phyloP scores from a whole-genome alignment of 2,888 invertebrate species.

The Ochropacha duplaris region DNA sequence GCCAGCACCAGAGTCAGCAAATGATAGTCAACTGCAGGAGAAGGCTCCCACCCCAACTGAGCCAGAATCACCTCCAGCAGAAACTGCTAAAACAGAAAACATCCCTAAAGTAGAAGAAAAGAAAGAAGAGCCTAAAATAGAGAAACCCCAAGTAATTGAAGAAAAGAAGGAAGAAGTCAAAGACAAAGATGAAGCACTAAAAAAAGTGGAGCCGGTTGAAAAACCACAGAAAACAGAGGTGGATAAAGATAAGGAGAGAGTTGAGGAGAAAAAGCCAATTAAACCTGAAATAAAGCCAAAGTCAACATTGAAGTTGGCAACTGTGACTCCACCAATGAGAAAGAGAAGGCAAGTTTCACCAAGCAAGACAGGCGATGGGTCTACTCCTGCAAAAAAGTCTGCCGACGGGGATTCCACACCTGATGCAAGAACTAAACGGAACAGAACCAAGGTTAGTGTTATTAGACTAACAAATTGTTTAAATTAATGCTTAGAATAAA shows the following conservation, averaged over 20 bases:
- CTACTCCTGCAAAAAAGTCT: conserved; percentile 61
- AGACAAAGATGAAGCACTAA: conserved; percentile 36
- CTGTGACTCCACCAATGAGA: conserved; percentile 80
- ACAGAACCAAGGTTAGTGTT: conserved; percentile 69
- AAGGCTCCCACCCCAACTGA: conserved; percentile 49
- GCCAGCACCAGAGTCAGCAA: conserved; percentile 68
- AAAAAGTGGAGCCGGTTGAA: conserved; percentile 23
- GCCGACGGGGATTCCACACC: conserved; percentile 62
- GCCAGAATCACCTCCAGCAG: conserved; percentile 43
- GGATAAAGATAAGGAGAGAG: conserved; percentile 46
- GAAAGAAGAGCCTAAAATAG: conserved; percentile 48
- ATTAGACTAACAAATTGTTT: not conserved
- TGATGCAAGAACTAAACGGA: conserved; percentile 71
- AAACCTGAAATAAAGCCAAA: conserved; percentile 69
- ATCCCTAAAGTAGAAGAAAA: conserved; percentile 56
- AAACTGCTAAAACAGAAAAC: conserved; percentile 50
- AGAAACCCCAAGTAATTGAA: conserved; percentile 43
- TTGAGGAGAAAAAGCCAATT: conserved; percentile 50
- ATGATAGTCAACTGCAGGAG: conserved; percentile 59
- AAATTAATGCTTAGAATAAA: too few species aligned
- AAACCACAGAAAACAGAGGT: conserved; percentile 48
- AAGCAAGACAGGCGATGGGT: conserved; percentile 58
- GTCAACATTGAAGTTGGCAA: conserved; percentile 80
- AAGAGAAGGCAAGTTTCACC: conserved; percentile 80
- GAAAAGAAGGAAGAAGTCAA: conserved; percentile 42